Evolutionary conservation across 35 echinoderm and acorn worm species (phyloP), one percentile per base, ranked within the genome.

Genomic region (Ophioderma brevispina): DNA sequence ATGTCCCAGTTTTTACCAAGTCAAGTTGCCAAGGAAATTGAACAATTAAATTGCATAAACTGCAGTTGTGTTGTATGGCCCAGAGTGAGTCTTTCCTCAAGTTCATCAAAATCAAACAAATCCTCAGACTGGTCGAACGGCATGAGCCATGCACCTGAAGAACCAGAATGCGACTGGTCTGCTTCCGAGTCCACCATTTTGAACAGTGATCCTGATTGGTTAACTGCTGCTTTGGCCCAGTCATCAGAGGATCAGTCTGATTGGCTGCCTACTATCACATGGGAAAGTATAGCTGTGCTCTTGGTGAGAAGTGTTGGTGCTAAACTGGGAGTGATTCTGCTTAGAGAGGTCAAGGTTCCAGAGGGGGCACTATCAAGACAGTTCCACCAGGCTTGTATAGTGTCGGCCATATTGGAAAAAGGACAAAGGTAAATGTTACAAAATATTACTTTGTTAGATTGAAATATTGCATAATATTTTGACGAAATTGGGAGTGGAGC

Each of bases 181-280:
- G 37, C 35, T 10, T 37, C n/a, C 2, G 33, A 15, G 4, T 21
- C 25, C 39, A 33, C n/a, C n/a, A 52, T 52, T 25, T 32, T 32
- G 15, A 84, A 33, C 13, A 84, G 17, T 32, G n/a, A 36, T n/a
- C 36, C 50, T 6, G 59, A 70, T 70, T 70, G 59, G 59, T 25
- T 70, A 1, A 70, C 59, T 4, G n/a, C 10, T 70, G 59, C 59
- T 15, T 15, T 70, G 59, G 4, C 59, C 0, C n/a, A n/a, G n/a
- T 1, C 80, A 38, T 32, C 6, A 17, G 19, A 63, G 17, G 50
- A 28, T 32, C 43, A 34, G 25, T 88, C 80, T 78, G 78, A 88
- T 88, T 93, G 86, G 91, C 76, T 75, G 36, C 86, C 83, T 34
- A 84, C 92, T 18, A 78, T 94, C 92, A 89, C 92, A 89, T 94